Conservation (phyloP, 2,797 vertebrate species). For the Gymnocypris eckloni region DNA sequence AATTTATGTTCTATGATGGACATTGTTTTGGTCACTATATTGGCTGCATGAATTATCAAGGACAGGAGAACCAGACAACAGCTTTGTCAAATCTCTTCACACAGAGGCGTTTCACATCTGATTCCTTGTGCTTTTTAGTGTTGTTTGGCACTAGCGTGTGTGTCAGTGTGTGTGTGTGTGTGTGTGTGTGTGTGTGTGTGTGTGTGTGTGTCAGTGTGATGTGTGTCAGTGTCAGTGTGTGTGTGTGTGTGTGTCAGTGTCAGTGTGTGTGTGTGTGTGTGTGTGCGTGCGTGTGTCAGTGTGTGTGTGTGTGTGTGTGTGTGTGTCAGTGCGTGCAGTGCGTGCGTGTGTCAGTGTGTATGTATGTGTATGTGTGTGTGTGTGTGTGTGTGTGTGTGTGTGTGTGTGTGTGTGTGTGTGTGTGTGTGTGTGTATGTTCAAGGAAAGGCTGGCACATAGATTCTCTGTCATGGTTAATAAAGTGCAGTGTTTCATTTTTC, state of each 20-base stretch:
- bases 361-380: neutral
- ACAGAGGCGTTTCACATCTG: neutral
- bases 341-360: neutral
- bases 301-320: too few relatives aligned
- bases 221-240: neutral
- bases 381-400: too few relatives aligned
- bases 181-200: too few relatives aligned
- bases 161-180: too few relatives aligned
- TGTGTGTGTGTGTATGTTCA: neutral
- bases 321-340: too few relatives aligned
- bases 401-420: too few relatives aligned
- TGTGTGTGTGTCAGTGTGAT: neutral
- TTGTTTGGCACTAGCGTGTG: neutral
- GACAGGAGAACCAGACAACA: neutral
- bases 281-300: too few relatives aligned
- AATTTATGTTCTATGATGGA: neutral
- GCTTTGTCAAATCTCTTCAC: neutral
- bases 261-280: too few relatives aligned
- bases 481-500: conserved; percentile 36
- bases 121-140: neutral
- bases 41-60: neutral
- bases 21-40: neutral
- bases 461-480: conserved; percentile 46
- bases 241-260: conserved; percentile 1
- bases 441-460: conserved; percentile 29